Percentiles rank a stretch among this genome's conserved stretches.
Conservation (phyloP, 2,113 vertebrate genomes). For the Pristiophorus japonicus region DNA sequence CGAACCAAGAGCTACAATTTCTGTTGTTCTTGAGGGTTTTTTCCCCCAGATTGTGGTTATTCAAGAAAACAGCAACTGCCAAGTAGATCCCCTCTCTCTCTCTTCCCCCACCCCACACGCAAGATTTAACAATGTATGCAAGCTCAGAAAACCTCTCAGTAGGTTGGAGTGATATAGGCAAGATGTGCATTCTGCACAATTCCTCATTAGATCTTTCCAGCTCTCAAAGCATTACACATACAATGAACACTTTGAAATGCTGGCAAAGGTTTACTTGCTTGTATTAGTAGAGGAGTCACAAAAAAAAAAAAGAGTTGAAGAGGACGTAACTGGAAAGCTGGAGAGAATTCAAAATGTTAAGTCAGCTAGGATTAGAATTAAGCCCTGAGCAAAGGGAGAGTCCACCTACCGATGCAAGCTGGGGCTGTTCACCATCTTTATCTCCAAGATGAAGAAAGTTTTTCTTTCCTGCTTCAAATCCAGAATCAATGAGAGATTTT, state of each 20-base stretch:
- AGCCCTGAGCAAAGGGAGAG: neutral
- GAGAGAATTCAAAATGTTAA: neutral
- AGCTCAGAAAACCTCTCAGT: neutral
- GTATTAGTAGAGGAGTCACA: neutral
- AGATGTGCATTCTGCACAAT: neutral
- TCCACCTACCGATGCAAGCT: conserved; percentile 69
- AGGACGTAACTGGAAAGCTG: neutral
- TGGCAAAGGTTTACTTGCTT: neutral
- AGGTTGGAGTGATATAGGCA: neutral
- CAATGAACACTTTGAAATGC: neutral
- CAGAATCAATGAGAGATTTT: conserved; percentile 78
- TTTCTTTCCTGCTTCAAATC: conserved; percentile 88
- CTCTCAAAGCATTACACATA: neutral
- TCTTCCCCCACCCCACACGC: neutral
- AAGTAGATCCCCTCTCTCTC: neutral
- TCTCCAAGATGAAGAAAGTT: conserved; percentile 91
- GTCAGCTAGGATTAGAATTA: neutral
- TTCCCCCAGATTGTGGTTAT: neutral
- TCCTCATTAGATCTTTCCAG: neutral
- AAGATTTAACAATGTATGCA: neutral
- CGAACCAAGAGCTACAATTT: too few species aligned
- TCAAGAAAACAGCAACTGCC: neutral
- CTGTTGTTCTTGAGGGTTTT: neutral
- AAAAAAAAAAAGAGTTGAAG: neutral
- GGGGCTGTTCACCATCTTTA: conserved; percentile 93